Evolutionary conservation across 2,797 vertebrate genomes (phyloP), one percentile per base, ranked within the genome.

Genomic region (Acanthornis magna): DNA sequence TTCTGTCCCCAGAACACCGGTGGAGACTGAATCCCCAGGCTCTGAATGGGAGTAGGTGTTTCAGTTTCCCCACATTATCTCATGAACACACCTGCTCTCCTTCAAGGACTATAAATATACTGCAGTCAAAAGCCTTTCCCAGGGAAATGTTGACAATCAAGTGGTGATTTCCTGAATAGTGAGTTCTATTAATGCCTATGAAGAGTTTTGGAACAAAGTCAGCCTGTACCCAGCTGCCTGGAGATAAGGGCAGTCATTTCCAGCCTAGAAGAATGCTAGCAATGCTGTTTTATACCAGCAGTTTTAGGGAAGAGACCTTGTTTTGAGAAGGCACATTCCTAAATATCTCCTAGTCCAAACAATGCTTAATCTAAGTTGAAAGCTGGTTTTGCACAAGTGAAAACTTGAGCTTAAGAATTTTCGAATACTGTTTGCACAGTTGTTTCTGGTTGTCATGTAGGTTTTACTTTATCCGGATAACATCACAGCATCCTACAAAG

Each of bases 311-410:
- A 88, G 48, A 73, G 86, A 87, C 40, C 60, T 86, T 92, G 94
- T 82, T 94, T 95, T 90, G 82, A 94, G 60, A 94, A 84, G 23
- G 57, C 53, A 71, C 89, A 91, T 95, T 95, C 94, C 95, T 84
- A 73, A 93, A 48, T 50, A 86, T 25, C 67, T 82, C 22, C 72
- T 74, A 89, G 61, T 80, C 74, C 88, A 96, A 94, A 93, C 92
- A 91, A 84, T n/a, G 16, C 67, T 89, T 91, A 89, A 89, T 83
- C 79, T 66, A 62, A 60, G 51, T 26, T 66, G 83, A 92, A 95
- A 95, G 88, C 32, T 63, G 34, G 6, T 55, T 93, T 75, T 53
- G 42, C 48, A 36, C 21, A 84, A 85, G 43, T 43, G 51, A 91
- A 95, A 92, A 88, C 47, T n/a, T 57, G 70, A 91, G 73, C 48